These are phyloP conservation scores for Pogonognathellus flavescens DNA, from an alignment of 1,140 invertebrate genomes.

Conservation along the genomic window DNA sequence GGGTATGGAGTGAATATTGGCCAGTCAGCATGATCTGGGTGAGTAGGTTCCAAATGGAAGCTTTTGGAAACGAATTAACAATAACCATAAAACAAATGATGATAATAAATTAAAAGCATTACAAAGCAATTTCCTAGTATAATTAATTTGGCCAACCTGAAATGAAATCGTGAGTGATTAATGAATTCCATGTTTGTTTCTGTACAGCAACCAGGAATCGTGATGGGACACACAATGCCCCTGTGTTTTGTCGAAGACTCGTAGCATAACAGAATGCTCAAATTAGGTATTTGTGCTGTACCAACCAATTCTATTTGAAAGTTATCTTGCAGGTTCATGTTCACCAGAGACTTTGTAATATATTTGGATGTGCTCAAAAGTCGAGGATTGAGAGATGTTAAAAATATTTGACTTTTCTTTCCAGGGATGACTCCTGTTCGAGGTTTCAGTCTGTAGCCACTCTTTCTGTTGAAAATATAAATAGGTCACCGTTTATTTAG, in stretches of 20 bases:
- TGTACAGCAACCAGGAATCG: conserved; percentile 28
- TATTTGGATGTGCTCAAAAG: neutral
- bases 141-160: conserved; percentile 11
- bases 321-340: conserved; percentile 45
- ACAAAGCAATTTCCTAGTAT: no score
- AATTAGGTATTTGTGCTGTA: conserved; percentile 34
- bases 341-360: neutral
- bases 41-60: neutral
- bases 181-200: conserved; percentile 19
- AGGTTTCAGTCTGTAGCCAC: conserved; percentile 45
- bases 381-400: conserved; percentile 10
- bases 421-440: conserved; percentile 40
- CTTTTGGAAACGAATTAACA: no score
- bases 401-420: conserved; percentile 36
- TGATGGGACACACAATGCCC: conserved; percentile 50
- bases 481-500: neutral
- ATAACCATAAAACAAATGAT: no score
- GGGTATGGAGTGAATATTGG: conserved; percentile 41
- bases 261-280: neutral
- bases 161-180: conserved; percentile 59
- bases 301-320: conserved; percentile 30
- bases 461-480: conserved; percentile 9
- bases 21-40: neutral
- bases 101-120: no score
- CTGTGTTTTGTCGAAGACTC: neutral